phyloP scores from a whole-genome alignment of 2,888 invertebrate genomes.

The Zhuqinia jingwanae region DNA sequence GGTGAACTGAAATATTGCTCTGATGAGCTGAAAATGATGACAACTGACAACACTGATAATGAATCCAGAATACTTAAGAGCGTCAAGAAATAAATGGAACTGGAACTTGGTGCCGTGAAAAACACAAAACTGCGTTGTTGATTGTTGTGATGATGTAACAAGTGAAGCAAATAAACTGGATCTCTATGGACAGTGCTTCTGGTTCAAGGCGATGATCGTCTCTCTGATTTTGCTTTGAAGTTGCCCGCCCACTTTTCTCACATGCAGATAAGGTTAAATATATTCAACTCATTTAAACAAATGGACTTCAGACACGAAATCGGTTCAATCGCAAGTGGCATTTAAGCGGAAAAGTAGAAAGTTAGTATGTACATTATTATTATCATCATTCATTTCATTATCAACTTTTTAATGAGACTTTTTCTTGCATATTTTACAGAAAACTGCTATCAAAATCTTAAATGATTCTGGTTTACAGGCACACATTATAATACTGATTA shows the following conservation, averaged over 20 bases:
- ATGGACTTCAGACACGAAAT: not conserved
- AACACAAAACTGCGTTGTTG: not conserved
- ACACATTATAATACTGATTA: no score
- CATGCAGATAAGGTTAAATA: conserved; percentile 22
- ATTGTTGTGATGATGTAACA: not conserved
- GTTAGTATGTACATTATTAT: no score
- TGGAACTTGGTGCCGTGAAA: conserved; percentile 22
- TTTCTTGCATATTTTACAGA: not conserved
- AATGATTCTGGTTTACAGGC: no score
- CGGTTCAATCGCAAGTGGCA: not conserved
- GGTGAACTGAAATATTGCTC: conserved; percentile 31
- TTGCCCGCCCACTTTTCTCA: conserved; percentile 60
- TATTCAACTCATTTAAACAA: not conserved
- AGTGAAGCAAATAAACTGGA: conserved; percentile 35
- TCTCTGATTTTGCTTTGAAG: not conserved
- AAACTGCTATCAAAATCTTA: conserved; percentile 7
- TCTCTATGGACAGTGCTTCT: conserved; percentile 56
- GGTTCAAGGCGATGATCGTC: not conserved
- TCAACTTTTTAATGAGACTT: conserved; percentile 4
- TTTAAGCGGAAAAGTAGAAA: not conserved
- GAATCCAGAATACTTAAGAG: no score
- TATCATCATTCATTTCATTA: conserved; percentile 29
- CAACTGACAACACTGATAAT: not conserved
- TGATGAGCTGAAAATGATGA: conserved; percentile 36
- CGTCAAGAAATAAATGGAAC: no score